Evolutionary conservation across 2,888 invertebrate genomes (phyloP).

Genomic region (Eupithecia dodoneata): DNA sequence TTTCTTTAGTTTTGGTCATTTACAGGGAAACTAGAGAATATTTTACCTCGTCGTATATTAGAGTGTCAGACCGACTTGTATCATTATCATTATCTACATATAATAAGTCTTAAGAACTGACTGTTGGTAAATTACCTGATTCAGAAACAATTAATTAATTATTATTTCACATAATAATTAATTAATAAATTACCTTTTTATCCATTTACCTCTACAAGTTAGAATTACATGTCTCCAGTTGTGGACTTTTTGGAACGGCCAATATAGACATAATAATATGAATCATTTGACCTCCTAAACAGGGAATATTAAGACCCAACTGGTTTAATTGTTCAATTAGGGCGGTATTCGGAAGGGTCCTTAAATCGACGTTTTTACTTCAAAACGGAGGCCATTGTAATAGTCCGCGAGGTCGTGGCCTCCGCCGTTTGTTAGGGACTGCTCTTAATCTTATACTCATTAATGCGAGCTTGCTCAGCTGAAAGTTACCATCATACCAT

Average conservation of each 20-base stretch:
- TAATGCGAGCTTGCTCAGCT: slow-evolving; percentile 46
- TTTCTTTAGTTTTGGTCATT: too few relatives aligned
- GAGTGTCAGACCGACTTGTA: too few relatives aligned
- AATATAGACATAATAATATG: too few relatives aligned
- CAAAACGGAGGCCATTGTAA: slow-evolving; percentile 63
- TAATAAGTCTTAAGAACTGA: too few relatives aligned
- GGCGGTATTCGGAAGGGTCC: slow-evolving; percentile 48
- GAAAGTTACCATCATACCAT: slow-evolving; percentile 42
- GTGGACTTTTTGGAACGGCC: background rate
- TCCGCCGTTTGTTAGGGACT: slow-evolving; percentile 56
- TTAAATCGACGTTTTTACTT: slow-evolving; percentile 67
- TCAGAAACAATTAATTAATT: too few relatives aligned
- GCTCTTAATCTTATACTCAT: slow-evolving; percentile 57
- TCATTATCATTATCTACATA: too few relatives aligned
- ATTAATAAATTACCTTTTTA: too few relatives aligned
- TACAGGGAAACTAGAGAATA: too few relatives aligned
- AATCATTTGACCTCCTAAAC: background rate
- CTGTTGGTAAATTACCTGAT: too few relatives aligned
- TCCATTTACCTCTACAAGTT: too few relatives aligned
- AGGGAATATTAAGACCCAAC: slow-evolving; percentile 30
- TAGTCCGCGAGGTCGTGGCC: slow-evolving; percentile 64
- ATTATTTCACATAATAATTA: too few relatives aligned
- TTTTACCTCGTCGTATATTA: too few relatives aligned
- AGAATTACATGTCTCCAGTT: background rate
- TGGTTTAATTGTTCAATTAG: slow-evolving; percentile 41